Evolutionary conservation across 1,140 invertebrate species (phyloP).

Genomic region (Halesus radiatus): DNA sequence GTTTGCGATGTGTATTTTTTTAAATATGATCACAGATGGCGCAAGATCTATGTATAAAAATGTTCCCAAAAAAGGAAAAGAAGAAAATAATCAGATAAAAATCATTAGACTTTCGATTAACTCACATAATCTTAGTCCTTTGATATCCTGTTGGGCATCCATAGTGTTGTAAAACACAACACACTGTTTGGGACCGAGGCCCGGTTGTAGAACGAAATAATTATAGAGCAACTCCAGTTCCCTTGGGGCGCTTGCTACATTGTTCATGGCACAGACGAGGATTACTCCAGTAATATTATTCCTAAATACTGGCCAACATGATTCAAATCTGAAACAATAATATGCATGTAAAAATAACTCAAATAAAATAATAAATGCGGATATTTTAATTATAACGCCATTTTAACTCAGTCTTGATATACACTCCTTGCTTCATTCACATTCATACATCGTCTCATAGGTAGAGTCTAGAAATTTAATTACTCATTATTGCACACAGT

Average conservation of each 20-base stretch:
- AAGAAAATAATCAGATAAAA: neutral
- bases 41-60: neutral
- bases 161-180: slow-evolving; percentile 72
- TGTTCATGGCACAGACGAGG: slow-evolving; percentile 76
- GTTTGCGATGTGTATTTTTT: neutral
- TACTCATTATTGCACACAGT: too few relatives aligned
- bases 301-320: slow-evolving; percentile 84
- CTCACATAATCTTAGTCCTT: slow-evolving; percentile 64
- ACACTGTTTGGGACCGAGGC: slow-evolving; percentile 71
- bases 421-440: too few relatives aligned
- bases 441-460: too few relatives aligned
- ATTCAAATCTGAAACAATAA: slow-evolving; percentile 74
- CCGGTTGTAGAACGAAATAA: slow-evolving; percentile 78
- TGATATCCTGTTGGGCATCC: slow-evolving; percentile 66
- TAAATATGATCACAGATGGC: neutral
- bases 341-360: neutral
- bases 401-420: too few relatives aligned
- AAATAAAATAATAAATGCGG: too few relatives aligned
- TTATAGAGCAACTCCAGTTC: slow-evolving; percentile 81
- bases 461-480: too few relatives aligned
- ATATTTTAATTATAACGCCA: too few relatives aligned
- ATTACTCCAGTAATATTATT: slow-evolving; percentile 80
- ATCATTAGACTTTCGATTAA: neutral
- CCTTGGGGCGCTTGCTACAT: slow-evolving; percentile 72
- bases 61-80: neutral